A percentile compares a stretch with the other conserved stretches of the same genome.
phyloP scores from a whole-genome alignment of 2,888 invertebrate genomes.

The Diaprepes abbreviatus region DNA sequence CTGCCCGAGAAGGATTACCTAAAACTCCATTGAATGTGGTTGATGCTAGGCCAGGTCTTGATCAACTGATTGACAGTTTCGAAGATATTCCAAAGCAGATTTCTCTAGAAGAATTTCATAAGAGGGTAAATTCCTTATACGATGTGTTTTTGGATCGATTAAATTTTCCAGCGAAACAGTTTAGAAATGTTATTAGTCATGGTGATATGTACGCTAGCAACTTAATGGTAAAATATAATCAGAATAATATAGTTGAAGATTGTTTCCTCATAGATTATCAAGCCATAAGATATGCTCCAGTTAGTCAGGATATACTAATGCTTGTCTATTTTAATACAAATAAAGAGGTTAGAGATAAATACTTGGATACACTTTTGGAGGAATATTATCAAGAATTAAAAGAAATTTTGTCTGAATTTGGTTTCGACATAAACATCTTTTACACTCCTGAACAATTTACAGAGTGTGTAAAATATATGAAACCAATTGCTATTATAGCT shows the following conservation, averaged over 20 bases:
- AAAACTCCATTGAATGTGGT: constrained; percentile 17
- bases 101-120: constrained; percentile 1
- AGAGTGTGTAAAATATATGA: constrained; percentile 51
- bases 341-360: constrained; percentile 51
- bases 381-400: constrained; percentile 53
- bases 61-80: constrained; percentile 6
- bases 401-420: constrained; percentile 45
- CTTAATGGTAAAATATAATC: constrained; percentile 59
- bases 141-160: not conserved
- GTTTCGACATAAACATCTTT: constrained; percentile 48
- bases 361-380: constrained; percentile 45
- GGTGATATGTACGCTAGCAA: constrained; percentile 77
- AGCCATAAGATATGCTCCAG: constrained; percentile 72
- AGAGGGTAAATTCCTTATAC: not conserved
- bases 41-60: not conserved
- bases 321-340: constrained; percentile 59
- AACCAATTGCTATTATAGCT: not conserved
- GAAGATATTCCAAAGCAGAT: not conserved
- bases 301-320: constrained; percentile 74
- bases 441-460: constrained; percentile 51
- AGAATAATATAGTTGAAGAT: not conserved
- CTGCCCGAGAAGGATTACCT: constrained; percentile 32
- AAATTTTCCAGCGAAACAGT: constrained; percentile 44
- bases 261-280: constrained; percentile 65
- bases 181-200: constrained; percentile 72